These are phyloP conservation scores for Hippasteria phrygiana DNA, from an alignment of 53 echinoderm and acorn worm species.

Conservation along the genomic window DNA sequence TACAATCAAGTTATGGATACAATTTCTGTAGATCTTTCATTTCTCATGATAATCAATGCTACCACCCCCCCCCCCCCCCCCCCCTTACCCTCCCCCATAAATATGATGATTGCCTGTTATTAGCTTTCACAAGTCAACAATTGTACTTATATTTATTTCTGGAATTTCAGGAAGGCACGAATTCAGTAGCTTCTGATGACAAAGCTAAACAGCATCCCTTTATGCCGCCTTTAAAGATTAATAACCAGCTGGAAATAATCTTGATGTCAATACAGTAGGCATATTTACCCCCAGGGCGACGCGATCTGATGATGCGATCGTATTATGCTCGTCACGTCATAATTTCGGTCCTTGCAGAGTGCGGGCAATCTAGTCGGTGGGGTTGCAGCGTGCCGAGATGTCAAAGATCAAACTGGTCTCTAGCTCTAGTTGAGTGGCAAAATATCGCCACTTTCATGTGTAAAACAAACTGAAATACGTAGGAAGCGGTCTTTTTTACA, in stretches of 20 bases:
- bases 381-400: background rate
- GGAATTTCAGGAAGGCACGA: background rate
- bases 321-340: constrained; percentile 4
- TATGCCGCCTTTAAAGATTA: background rate
- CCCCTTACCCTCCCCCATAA: too few species aligned
- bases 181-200: background rate
- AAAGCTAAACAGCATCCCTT: background rate
- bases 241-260: constrained; percentile 14
- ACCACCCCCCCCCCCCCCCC: too few species aligned
- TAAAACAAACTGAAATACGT: too few species aligned
- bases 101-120: too few species aligned
- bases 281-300: background rate
- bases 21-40: too few species aligned
- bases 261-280: background rate
- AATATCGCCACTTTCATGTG: too few species aligned
- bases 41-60: too few species aligned
- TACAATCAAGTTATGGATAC: too few species aligned
- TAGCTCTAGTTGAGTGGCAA: too few species aligned
- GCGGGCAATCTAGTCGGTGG: background rate
- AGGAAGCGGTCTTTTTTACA: too few species aligned
- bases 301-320: background rate
- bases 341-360: background rate
- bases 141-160: background rate
- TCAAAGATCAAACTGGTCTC: too few species aligned
- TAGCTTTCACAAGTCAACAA: background rate